phyloP scores from a whole-genome alignment of 2,113 vertebrate genomes.

The Scomber scombrus region DNA sequence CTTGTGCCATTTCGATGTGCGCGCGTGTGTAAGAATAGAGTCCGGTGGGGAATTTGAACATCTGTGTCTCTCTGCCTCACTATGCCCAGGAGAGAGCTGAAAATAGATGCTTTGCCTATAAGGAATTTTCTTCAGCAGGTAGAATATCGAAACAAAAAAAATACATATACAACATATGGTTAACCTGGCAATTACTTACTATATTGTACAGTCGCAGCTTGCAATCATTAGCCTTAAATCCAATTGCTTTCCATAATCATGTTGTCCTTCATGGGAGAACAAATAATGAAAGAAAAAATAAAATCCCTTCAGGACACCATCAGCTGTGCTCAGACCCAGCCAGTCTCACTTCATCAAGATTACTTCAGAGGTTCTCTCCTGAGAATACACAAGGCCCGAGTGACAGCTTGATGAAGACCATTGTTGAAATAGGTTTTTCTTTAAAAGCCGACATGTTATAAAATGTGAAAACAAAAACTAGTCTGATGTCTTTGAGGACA shows the following conservation, averaged over 20 bases:
- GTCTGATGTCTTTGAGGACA: neutral
- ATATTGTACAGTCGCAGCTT: conserved; percentile 12
- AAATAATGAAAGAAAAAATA: neutral
- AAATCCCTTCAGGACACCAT: conserved; percentile 16
- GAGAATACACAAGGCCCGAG: neutral
- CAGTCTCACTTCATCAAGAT: no score
- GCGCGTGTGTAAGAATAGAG: conserved; percentile 61
- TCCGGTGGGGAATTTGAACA: conserved; percentile 74
- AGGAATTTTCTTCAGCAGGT: conserved; percentile 54
- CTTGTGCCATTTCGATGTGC: conserved; percentile 50
- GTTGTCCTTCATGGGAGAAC: conserved; percentile 18
- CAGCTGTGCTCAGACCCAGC: conserved; percentile 2
- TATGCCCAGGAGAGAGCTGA: conserved; percentile 65
- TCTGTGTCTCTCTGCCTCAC: conserved; percentile 62
- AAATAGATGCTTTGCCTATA: conserved; percentile 67
- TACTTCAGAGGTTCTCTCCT: neutral
- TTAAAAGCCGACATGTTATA: neutral
- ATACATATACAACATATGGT: conserved; percentile 41
- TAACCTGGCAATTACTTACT: conserved; percentile 56
- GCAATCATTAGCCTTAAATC: conserved; percentile 41
- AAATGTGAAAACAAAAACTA: neutral
- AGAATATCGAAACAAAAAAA: conserved; percentile 31
- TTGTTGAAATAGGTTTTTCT: neutral
- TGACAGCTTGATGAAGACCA: neutral
- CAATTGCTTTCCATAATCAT: conserved; percentile 12